These are phyloP conservation scores for Aurelia sp. DNA, from an alignment of 30 jellyfish, hydroid and myxozoan species.

Conservation along the genomic window DNA sequence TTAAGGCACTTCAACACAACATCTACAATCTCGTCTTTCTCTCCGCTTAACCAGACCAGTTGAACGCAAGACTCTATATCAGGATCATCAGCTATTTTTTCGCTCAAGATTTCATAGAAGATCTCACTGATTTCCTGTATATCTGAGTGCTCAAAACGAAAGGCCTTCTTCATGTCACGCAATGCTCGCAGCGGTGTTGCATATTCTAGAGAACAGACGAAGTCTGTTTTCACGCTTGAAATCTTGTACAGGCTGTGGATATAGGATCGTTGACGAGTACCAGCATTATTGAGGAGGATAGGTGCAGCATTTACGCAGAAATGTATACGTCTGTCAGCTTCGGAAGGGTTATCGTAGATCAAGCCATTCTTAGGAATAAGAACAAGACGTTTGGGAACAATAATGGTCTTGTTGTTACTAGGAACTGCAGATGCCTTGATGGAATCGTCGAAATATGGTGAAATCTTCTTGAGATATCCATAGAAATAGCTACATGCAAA, in stretches of 20 bases:
- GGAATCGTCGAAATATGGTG: not conserved
- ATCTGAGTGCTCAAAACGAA: not conserved
- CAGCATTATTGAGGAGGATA: not conserved
- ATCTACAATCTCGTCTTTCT: slow-evolving; percentile 18
- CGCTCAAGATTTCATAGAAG: slow-evolving; percentile 6
- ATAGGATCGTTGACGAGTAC: slow-evolving; percentile 26
- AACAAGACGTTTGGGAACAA: not conserved
- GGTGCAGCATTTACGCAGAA: slow-evolving; percentile 21
- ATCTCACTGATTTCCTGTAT: slow-evolving; percentile 7
- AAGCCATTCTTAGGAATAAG: slow-evolving; percentile 34
- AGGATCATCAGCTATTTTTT: not conserved
- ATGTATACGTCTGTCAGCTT: slow-evolving; percentile 9
- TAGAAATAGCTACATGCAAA: slow-evolving; percentile 24
- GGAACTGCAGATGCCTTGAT: not conserved
- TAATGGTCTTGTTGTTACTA: not conserved
- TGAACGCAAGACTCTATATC: not conserved
- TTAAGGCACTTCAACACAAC: not conserved
- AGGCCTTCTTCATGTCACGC: not conserved
- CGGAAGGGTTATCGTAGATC: not conserved
- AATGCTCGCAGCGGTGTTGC: slow-evolving; percentile 24
- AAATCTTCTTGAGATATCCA: slow-evolving; percentile 31
- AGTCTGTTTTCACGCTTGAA: not conserved
- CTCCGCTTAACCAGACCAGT: slow-evolving; percentile 37
- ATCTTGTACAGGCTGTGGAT: slow-evolving; percentile 24
- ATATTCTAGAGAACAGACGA: slow-evolving; percentile 31